Evolutionary conservation across 2,113 vertebrate genomes (phyloP).

Genomic region (Tyto alba): DNA sequence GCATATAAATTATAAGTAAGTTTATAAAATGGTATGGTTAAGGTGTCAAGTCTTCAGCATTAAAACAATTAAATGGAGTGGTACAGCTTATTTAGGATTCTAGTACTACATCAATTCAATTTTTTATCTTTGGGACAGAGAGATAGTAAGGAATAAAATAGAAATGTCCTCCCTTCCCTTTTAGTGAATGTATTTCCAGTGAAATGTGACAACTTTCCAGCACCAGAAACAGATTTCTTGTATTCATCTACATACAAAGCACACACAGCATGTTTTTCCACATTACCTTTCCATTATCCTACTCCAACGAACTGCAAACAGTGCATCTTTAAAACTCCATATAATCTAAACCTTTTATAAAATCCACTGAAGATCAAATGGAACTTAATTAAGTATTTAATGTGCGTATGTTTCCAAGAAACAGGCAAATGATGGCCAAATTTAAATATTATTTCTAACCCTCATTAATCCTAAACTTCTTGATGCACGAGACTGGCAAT

Average conservation of each 20-base stretch:
- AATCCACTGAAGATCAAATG: background rate
- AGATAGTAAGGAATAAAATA: background rate
- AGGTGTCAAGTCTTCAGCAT: background rate
- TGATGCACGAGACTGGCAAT: background rate
- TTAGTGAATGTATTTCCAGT: background rate
- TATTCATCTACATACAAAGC: background rate
- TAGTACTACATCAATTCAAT: background rate
- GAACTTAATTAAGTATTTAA: background rate
- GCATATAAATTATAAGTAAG: background rate
- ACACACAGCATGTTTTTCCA: background rate
- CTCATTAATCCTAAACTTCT: constrained; percentile 1
- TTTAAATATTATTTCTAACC: constrained; percentile 27
- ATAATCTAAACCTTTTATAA: background rate
- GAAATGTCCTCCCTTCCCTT: background rate
- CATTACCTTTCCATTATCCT: background rate
- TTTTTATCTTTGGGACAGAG: background rate
- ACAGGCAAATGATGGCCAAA: background rate
- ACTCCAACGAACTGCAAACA: background rate
- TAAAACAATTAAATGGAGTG: background rate
- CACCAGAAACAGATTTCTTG: background rate
- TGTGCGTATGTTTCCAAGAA: background rate
- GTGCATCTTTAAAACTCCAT: background rate
- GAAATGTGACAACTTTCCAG: background rate
- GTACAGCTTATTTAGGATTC: background rate
- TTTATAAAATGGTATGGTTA: background rate